A percentile compares a stretch with the other conserved stretches of the same genome.
phyloP scores from a whole-genome alignment of 2,113 vertebrate species.

The Eptatretus burgeri region DNA sequence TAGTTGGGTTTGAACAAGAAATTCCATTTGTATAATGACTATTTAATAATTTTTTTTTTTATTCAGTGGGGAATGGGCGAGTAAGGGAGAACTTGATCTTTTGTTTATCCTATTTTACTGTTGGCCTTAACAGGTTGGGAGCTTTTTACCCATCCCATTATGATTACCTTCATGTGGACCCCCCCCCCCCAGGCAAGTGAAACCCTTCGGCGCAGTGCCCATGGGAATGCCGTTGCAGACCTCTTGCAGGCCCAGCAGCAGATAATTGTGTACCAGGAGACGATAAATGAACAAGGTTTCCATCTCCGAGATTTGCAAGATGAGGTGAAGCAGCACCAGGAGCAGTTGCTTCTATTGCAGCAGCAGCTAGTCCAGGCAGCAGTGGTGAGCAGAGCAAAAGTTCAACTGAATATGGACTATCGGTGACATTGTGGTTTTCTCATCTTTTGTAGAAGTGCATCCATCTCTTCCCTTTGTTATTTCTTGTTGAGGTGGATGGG shows the following conservation, averaged over 20 bases:
- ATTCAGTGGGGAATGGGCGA: neutral
- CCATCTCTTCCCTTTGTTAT: too few species aligned
- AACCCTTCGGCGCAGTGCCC: conserved; percentile 50
- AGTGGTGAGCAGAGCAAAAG: too few species aligned
- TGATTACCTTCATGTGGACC: neutral
- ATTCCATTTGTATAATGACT: neutral
- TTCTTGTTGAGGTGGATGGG: too few species aligned
- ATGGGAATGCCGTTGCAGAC: conserved; percentile 55
- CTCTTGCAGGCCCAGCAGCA: conserved; percentile 59
- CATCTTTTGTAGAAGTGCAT: too few species aligned
- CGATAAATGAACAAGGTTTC: conserved; percentile 33
- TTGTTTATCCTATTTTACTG: conserved; percentile 23
- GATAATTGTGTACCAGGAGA: conserved; percentile 40
- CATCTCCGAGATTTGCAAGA: neutral
- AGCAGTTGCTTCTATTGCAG: too few species aligned
- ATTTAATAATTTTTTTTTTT: neutral
- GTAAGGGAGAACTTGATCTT: conserved; percentile 4
- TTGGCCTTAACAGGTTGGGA: neutral
- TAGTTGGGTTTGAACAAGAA: neutral
- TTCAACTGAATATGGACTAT: too few species aligned
- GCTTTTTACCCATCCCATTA: neutral
- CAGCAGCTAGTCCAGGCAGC: too few species aligned
- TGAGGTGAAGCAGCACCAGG: too few species aligned
- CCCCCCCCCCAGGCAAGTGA: conserved; percentile 68
- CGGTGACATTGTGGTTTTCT: too few species aligned